Evolutionary conservation across 2,113 vertebrate genomes (phyloP).

Genomic region (Pteronura brasiliensis): DNA sequence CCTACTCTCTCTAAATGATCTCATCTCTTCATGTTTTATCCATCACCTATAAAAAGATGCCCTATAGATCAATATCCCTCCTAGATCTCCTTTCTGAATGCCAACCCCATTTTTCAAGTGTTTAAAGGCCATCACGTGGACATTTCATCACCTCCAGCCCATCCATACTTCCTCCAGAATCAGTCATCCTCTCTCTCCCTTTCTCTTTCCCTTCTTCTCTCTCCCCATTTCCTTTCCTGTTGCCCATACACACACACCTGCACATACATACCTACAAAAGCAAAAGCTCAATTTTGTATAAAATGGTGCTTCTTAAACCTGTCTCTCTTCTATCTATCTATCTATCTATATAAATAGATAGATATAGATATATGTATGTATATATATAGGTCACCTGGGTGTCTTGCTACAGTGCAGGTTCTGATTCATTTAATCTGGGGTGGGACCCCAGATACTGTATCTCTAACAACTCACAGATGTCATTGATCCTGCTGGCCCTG

Average conservation of each 20-base stretch:
- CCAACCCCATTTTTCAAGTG: background rate
- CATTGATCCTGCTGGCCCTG: background rate
- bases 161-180: background rate
- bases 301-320: background rate
- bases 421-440: background rate
- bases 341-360: no score
- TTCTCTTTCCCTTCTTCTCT: no score
- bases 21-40: background rate
- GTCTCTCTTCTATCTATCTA: no score
- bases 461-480: background rate
- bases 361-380: background rate
- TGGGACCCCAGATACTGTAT: background rate
- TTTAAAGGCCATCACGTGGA: background rate
- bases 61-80: background rate
- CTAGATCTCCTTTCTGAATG: background rate
- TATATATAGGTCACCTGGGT: background rate
- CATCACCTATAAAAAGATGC: background rate
- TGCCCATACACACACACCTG: background rate
- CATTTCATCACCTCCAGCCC: background rate
- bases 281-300: background rate
- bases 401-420: background rate
- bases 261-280: background rate
- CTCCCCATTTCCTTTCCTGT: background rate
- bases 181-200: background rate
- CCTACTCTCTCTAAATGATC: background rate